These are phyloP conservation scores for Lepus townsendii DNA, from an alignment of 2,797 vertebrate genomes.

Conservation along the genomic window DNA sequence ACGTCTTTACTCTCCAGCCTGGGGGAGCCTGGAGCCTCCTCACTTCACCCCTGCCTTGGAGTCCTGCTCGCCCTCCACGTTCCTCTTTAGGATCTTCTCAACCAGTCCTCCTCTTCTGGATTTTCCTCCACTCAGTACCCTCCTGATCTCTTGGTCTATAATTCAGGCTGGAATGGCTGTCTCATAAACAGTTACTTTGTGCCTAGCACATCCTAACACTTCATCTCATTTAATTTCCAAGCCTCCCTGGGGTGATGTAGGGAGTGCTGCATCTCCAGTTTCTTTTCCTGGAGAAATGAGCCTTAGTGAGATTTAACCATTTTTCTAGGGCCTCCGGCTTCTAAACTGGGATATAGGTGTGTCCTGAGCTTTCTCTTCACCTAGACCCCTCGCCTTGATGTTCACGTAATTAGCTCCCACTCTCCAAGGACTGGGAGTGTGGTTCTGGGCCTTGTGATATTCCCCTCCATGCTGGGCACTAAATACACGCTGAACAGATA, in stretches of 20 bases:
- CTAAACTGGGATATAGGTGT: neutral
- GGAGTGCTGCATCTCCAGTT: neutral
- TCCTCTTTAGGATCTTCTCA: neutral
- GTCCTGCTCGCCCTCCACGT: rapidly evolving
- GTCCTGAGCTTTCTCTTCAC: neutral
- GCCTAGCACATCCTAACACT: neutral
- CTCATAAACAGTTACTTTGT: neutral
- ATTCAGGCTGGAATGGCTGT: neutral
- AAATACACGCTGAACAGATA: neutral
- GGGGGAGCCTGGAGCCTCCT: neutral
- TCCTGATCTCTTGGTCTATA: neutral
- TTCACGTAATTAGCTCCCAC: neutral
- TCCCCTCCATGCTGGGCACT: neutral
- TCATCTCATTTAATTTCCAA: neutral
- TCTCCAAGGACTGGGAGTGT: neutral
- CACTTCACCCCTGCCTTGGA: rapidly evolving
- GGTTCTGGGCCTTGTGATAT: neutral
- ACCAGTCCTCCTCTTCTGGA: neutral
- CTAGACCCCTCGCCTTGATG: neutral
- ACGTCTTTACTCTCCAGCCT: neutral
- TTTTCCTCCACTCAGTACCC: neutral
- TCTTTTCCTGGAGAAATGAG: neutral
- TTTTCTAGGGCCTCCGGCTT: neutral
- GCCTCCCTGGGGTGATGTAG: neutral
- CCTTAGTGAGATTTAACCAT: neutral